Conservation (phyloP, 2,113 vertebrate species). For the Ptilorrhoa leucosticta region DNA sequence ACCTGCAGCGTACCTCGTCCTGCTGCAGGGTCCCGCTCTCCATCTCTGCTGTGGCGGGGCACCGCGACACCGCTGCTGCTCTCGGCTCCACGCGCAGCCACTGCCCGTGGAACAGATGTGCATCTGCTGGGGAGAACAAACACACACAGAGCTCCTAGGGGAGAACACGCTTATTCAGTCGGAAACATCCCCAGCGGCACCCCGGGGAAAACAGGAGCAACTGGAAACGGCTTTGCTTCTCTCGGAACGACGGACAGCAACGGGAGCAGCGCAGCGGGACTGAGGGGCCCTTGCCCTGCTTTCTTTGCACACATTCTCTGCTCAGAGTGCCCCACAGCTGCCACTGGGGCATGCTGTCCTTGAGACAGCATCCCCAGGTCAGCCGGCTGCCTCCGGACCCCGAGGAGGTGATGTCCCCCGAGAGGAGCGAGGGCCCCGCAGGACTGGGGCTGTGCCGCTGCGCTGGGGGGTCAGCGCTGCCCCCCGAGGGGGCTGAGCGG, state of each 20-base stretch:
- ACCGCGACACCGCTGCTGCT: not conserved
- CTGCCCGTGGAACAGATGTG: not conserved
- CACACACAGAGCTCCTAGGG: not conserved
- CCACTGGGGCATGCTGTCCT: not conserved
- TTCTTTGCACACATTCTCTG: not conserved
- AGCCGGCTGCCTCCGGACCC: accelerated
- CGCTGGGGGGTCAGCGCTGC: not conserved
- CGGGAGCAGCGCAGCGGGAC: accelerated
- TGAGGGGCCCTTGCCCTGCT: accelerated
- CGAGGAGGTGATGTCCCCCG: accelerated
- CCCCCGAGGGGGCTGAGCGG: not conserved
- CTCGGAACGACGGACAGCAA: not conserved
- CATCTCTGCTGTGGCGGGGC: not conserved
- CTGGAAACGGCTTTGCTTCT: not conserved
- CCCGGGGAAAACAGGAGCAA: not conserved
- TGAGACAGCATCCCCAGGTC: not conserved
- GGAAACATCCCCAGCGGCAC: not conserved
- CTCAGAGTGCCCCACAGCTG: not conserved
- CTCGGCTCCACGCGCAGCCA: not conserved
- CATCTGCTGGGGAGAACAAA: not conserved
- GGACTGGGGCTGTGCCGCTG: accelerated
- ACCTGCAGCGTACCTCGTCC: accelerated
- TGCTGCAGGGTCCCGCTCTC: not conserved
- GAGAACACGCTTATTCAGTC: not conserved
- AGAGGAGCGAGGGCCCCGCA: accelerated